Evolutionary conservation across 2,888 invertebrate species (phyloP), one percentile per base, ranked within the genome.

Genomic region (Yponomeuta cagnagella): DNA sequence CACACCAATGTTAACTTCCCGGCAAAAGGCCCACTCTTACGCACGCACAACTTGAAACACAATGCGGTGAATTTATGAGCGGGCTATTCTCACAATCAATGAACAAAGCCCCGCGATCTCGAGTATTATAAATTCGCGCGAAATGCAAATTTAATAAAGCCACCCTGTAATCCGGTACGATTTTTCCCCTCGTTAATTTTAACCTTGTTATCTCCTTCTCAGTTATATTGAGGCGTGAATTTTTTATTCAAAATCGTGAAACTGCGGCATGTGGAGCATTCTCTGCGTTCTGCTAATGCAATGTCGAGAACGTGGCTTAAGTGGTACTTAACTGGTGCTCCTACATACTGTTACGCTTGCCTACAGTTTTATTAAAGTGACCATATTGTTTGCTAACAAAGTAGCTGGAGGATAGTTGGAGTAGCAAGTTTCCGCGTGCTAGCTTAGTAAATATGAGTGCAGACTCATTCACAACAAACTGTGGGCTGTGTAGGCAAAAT

Each of bases 121-220:
- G 52, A 58, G 15, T 12, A 30, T 65, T 65, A 30, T 30, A 65
- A 65, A 31, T 65, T 65, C 31, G 31, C 65, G 33, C 65, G 12
- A 12, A 65, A 65, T 65, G 30, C 65, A 65, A 65, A 65, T 65
- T 65, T 65, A 65, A 65, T 65, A 65, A 65, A 33, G 65, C 65
- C 65, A 65, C 65, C 65, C 33, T 65, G 65, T 33, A 30, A 33
- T 31, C 65, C 65, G 65, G 33, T 33, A 65, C 30, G 65, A 65
- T 65, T 65, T 63, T 65, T 65, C 65, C 65, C 65, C 65, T 3
- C 30, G 1, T 65, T 65, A 33, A 65, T 65, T 65, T 31, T 65
- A 65, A 65, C 30, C 33, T 65, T 65, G 33, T 65, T 33, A 65
- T 33, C 65, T 30, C 33, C 65, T 23, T 31, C 31, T 65, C 31